Percentiles rank a stretch among this genome's conserved stretches.
These are phyloP conservation scores for Salticus scenicus DNA, from an alignment of 2,888 invertebrate species.

Conservation along the genomic window DNA sequence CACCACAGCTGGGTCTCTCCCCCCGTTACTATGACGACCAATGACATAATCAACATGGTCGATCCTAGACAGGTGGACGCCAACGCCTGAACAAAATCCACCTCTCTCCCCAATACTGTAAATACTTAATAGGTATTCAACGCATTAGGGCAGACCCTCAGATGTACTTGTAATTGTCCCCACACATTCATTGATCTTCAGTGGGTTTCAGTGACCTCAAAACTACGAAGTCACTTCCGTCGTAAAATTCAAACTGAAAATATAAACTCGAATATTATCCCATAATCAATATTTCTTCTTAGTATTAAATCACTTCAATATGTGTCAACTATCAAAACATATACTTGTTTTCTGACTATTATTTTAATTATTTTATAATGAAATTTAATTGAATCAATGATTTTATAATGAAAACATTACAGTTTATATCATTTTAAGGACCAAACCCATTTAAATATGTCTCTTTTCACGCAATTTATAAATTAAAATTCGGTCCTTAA, in stretches of 20 bases:
- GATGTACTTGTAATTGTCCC: background rate
- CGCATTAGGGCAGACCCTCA: background rate
- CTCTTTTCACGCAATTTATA: too few relatives aligned
- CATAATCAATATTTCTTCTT: too few relatives aligned
- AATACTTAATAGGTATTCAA: background rate
- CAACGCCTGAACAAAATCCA: background rate
- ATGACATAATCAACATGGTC: slow-evolving; percentile 5
- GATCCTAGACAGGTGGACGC: slow-evolving; percentile 11
- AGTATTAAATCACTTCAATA: too few relatives aligned
- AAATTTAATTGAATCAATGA: too few relatives aligned
- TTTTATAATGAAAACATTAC: too few relatives aligned
- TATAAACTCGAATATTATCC: too few relatives aligned
- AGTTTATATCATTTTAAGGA: too few relatives aligned
- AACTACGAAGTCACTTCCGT: background rate
- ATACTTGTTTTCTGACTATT: too few relatives aligned
- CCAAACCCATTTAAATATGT: too few relatives aligned
- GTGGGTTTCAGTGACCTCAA: background rate
- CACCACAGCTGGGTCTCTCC: background rate
- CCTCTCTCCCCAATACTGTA: background rate
- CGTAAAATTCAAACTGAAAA: background rate
- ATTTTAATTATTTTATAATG: too few relatives aligned
- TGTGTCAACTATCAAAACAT: too few relatives aligned
- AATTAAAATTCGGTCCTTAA: too few relatives aligned
- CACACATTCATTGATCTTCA: background rate
- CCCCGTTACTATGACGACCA: background rate